phyloP scores from a whole-genome alignment of 2,113 vertebrate species.

The rabbit (Oryctolagus cuniculus) region mOryCun1.1 NC_091442.1:27915501-27916000 shows the following conservation, averaged over 20 bases:
- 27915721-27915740: no score
- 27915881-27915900: not conserved
- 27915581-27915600: no score
- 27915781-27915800: not conserved
- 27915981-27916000: constrained; percentile 1
- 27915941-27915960: constrained; percentile 2
- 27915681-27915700: no score
- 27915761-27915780: not conserved
- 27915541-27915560: no score
- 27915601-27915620: not conserved
- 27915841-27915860: not conserved
- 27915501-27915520: not conserved
- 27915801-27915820: not conserved
- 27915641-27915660: no score
- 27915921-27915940: not conserved
- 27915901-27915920: not conserved
- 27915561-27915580: no score
- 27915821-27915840: not conserved
- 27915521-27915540: not conserved
- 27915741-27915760: not conserved
- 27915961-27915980: not conserved
- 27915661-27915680: no score
- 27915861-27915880: not conserved
- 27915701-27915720: no score
- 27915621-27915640: not conserved